Percentiles rank a stretch among this genome's conserved stretches.
Conservation (phyloP, 2,888 invertebrate species). For the Zhuqinia jingwanae region DNA sequence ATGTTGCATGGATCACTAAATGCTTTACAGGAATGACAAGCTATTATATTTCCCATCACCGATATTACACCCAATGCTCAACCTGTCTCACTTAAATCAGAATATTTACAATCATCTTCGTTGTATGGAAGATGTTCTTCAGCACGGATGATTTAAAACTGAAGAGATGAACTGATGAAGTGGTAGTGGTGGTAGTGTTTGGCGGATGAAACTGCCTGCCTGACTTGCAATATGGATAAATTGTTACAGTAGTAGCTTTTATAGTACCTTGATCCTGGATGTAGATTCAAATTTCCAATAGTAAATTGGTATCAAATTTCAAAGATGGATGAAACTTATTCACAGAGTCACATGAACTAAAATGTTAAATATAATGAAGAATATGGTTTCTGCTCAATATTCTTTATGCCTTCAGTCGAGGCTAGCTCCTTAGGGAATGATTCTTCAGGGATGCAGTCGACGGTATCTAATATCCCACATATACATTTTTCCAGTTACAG, state of each 20-base stretch:
- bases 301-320: too few relatives aligned
- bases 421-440: background rate
- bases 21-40: slow-evolving; percentile 35
- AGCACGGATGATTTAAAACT: background rate
- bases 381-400: background rate
- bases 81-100: background rate
- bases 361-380: too few relatives aligned
- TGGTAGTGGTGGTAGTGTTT: background rate
- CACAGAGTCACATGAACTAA: too few relatives aligned
- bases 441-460: too few relatives aligned
- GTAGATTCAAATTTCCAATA: too few relatives aligned
- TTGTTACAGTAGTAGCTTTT: too few relatives aligned
- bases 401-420: background rate
- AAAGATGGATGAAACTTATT: too few relatives aligned
- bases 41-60: background rate
- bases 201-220: background rate
- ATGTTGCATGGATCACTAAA: slow-evolving; percentile 46
- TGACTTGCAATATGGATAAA: too few relatives aligned
- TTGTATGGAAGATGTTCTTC: background rate
- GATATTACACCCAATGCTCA: slow-evolving; percentile 9
- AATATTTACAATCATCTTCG: slow-evolving; percentile 12
- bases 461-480: too few relatives aligned
- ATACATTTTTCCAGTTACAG: too few relatives aligned
- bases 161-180: background rate
- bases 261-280: too few relatives aligned